Conservation (phyloP, 2,888 invertebrate genomes). For the Esperia sulphurella region DNA sequence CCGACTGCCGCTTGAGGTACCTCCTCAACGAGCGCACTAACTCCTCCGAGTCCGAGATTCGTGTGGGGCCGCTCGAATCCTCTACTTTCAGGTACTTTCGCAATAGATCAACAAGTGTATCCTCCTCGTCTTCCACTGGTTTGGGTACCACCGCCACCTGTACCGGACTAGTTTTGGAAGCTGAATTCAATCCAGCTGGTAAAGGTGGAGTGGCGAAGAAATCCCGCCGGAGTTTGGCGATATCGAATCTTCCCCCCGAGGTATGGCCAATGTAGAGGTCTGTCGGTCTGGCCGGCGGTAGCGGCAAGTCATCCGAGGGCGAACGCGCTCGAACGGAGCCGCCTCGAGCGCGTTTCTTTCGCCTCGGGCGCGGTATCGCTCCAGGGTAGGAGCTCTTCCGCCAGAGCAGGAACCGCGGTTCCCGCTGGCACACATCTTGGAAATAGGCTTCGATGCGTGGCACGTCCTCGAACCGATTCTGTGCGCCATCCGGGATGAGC, state of each 20-base stretch:
- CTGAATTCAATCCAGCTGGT: slow-evolving; percentile 39
- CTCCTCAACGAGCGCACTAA: slow-evolving; percentile 81
- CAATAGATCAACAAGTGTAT: slow-evolving; percentile 81
- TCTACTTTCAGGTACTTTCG: slow-evolving; percentile 83
- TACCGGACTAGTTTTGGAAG: slow-evolving; percentile 32
- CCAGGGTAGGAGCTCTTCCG: slow-evolving; percentile 91
- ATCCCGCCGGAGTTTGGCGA: slow-evolving; percentile 83
- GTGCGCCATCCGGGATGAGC: slow-evolving; percentile 89
- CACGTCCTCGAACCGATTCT: slow-evolving; percentile 86
- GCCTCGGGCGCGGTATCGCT: slow-evolving; percentile 80
- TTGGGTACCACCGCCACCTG: slow-evolving; percentile 45
- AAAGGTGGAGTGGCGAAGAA: slow-evolving; percentile 77
- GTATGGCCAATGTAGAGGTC: slow-evolving; percentile 71
- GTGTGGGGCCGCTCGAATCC: slow-evolving; percentile 68
- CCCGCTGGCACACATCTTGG: slow-evolving; percentile 88
- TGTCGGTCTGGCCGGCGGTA: slow-evolving; percentile 60
- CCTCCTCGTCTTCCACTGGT: slow-evolving; percentile 67
- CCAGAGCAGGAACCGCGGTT: slow-evolving; percentile 89
- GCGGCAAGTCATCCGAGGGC: slow-evolving; percentile 82
- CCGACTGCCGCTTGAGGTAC: slow-evolving; percentile 69
- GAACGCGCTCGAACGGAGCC: slow-evolving; percentile 84
- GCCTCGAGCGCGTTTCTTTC: slow-evolving; percentile 79
- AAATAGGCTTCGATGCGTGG: slow-evolving; percentile 91
- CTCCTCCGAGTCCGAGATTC: slow-evolving; percentile 78
- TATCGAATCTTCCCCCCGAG: slow-evolving; percentile 82